Evolutionary conservation across 2,113 vertebrate species (phyloP), one percentile per base, ranked within the genome.

Genomic region (Scomber scombrus): DNA sequence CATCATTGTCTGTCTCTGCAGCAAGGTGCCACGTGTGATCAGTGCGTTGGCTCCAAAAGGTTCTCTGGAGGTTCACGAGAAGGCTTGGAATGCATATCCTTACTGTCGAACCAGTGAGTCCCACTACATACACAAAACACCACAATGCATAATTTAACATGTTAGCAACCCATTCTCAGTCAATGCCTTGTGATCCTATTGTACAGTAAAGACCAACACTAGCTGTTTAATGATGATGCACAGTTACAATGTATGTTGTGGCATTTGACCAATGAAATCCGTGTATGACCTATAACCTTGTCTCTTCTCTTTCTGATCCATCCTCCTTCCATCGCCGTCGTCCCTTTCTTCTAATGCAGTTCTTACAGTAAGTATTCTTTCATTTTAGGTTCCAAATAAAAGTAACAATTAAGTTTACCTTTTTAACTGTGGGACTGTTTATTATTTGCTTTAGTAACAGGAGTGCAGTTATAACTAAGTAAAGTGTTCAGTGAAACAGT

Each of bases 61-160:
- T 87, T 95, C 98, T 63, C 94, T 99, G 47, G 96, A 96, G 81
- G 93, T 99, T 61, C 97, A 98, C 0, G 98, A 99, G 92, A 95
- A 98, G 92, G 98, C 98, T 3, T 99, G 98, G 98, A 99, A 99
- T 72, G 98, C 98, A n/a, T 99, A 97, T 80, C 98, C 98, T 3
- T 99, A 98, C 88, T 99, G 98, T 91, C 94, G 95, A 90, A 99
- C 98, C 0, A 89, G 98, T 99, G 91, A 96, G 96, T 84, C 3
- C 2, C 47, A 21, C 23, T 18, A 18, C 26, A 10, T n/a, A 72
- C 46, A 40, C 3, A n/a, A 40, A 40, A 45, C 54, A 29, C 13
- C 0, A 31, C 31, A 15, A 58, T 71, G 1, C 70, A 70, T n/a
- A 6, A 47, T 70, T 29, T 1, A 47, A 31, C 61, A n/a, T 4